These are phyloP conservation scores for Lasioglossum malachurum DNA, from an alignment of 2,888 invertebrate species.

Conservation along the genomic window DNA sequence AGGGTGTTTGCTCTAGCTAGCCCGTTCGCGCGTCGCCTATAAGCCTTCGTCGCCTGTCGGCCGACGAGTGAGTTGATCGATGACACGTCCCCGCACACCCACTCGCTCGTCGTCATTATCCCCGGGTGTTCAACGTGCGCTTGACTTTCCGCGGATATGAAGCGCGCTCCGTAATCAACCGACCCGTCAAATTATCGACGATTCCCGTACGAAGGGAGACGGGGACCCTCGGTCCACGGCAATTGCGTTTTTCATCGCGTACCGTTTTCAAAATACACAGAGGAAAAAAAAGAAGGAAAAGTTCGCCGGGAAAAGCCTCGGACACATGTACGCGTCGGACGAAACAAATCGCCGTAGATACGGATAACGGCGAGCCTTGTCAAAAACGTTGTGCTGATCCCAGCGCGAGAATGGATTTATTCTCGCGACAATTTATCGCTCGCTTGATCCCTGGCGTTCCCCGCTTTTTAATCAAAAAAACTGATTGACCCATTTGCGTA, in stretches of 20 bases:
- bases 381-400: slow-evolving; percentile 3
- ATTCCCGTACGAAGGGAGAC: background rate
- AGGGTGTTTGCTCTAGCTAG: background rate
- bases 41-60: slow-evolving; percentile 30
- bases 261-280: background rate
- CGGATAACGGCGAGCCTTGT: background rate
- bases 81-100: slow-evolving; percentile 33
- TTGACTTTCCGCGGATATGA: slow-evolving; percentile 43
- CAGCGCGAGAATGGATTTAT: background rate
- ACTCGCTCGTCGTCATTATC: slow-evolving; percentile 40
- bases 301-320: background rate
- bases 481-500: background rate
- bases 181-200: slow-evolving; percentile 37
- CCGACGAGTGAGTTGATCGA: slow-evolving; percentile 46
- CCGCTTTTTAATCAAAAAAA: background rate
- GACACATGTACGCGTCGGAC: background rate
- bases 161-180: slow-evolving; percentile 45
- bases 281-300: background rate
- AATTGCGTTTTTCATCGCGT: slow-evolving; percentile 24
- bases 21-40: slow-evolving; percentile 38
- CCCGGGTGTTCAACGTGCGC: background rate
- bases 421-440: background rate
- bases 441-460: background rate
- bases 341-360: background rate
- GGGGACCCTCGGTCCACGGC: slow-evolving; percentile 12